phyloP scores from a whole-genome alignment of 2,888 invertebrate species.

The Ceriagrion tenellum region DNA sequence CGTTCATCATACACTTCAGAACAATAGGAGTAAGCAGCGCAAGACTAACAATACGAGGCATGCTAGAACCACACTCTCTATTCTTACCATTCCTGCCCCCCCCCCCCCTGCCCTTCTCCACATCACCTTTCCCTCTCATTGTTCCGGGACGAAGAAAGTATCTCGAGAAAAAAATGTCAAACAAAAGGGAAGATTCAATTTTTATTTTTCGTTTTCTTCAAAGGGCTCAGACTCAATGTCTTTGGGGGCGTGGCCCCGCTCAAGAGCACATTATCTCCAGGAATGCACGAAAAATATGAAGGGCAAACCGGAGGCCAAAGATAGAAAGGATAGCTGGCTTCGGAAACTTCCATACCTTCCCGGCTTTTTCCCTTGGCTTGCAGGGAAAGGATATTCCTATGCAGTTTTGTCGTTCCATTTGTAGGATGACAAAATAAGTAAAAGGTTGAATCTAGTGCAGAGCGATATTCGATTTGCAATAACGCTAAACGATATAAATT shows the following conservation, averaged over 20 bases:
- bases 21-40: slow-evolving; percentile 9
- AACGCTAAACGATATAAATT: too few species aligned
- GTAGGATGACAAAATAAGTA: not conserved
- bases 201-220: not conserved
- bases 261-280: not conserved
- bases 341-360: too few species aligned
- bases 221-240: not conserved
- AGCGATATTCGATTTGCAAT: too few species aligned
- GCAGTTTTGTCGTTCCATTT: not conserved
- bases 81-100: not conserved
- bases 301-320: not conserved
- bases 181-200: not conserved
- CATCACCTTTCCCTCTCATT: not conserved
- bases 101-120: not conserved
- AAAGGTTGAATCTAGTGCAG: not conserved
- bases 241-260: not conserved
- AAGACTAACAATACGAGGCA: slow-evolving; percentile 1
- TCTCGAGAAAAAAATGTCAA: not conserved
- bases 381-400: not conserved
- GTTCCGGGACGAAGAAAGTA: not conserved
- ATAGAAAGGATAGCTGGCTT: not conserved
- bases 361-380: not conserved
- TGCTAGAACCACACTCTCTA: not conserved
- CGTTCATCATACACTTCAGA: not conserved
- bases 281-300: not conserved